Evolutionary conservation across 2,113 vertebrate species (phyloP), one percentile per base, ranked within the genome.

Genomic region (Dasyornis broadbenti): DNA sequence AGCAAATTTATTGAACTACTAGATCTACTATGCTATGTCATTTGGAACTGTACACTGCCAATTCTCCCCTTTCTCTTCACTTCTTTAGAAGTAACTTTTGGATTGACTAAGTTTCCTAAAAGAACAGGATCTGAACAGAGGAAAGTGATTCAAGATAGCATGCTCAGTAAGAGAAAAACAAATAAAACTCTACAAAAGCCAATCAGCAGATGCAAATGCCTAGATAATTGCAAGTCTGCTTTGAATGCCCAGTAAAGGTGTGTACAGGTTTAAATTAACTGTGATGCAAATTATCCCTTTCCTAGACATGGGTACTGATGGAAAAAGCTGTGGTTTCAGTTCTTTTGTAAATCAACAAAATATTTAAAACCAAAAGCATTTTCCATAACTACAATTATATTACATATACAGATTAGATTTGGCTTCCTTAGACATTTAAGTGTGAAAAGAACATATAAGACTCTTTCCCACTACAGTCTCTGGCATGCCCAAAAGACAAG

Each of bases 321-420:
- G 5, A 17, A 6, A 59, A 49, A 63, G 2, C 2, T 24, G 6
- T 5, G 0, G 2, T 20, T 37, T 47, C 47, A 27, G 6, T 54
- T 39, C 4, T 71, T 61, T 27, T n/a, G 3, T 52, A 47, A 80
- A 64, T 22, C 60, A 73, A 61, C 3, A 61, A 35, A 71, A 13
- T 5, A 23, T 13, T 66, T 47, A 33, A 59, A 68, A 89, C 7
- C 3, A 64, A 15, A 3, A 56, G 31, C 0, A 30, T 37, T 84
- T 90, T 44, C 17, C 16, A 3, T 35, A 76, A 50, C 5, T 35
- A 13, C 40, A 53, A 57, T 49, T 30, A 30, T 24, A 39, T 33
- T 35, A 73, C 26, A 50, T 23, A 54, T 13, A 63, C 3, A 71
- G 5, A 33, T 33, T 52, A 42, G 11, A 35, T 80, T 92, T 71